A percentile compares a stretch with the other conserved stretches of the same genome.
Evolutionary conservation across 2,888 invertebrate genomes (phyloP).

Genomic region (Eubasilissa splendida): DNA sequence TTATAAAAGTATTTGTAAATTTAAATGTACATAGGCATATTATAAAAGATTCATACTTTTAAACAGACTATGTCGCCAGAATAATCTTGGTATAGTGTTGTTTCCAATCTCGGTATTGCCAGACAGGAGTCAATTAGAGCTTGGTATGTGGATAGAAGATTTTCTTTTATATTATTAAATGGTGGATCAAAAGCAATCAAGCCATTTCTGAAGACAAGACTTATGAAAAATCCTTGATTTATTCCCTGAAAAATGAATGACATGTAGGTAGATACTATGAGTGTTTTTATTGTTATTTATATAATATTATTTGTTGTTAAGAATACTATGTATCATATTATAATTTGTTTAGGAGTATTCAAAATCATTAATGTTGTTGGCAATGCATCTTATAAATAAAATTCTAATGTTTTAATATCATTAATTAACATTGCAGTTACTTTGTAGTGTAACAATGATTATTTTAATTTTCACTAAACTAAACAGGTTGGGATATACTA

Average conservation of each 20-base stretch:
- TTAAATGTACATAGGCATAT: background rate
- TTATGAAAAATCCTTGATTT: conserved; percentile 80
- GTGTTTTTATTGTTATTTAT: background rate
- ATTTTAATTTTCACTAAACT: no score
- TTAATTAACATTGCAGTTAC: no score
- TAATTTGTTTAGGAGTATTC: no score
- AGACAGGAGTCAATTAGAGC: conserved; percentile 82
- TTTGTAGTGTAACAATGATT: no score
- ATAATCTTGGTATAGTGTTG: conserved; percentile 81
- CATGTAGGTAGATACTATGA: conserved; percentile 14
- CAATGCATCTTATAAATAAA: no score
- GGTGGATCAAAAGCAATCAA: conserved; percentile 81
- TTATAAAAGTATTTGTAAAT: no score
- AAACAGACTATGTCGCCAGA: conserved; percentile 62
- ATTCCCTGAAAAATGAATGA: conserved; percentile 70
- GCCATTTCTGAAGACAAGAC: conserved; percentile 74
- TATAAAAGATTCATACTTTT: conserved; percentile 60
- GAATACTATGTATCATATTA: no score
- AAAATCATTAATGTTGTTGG: no score
- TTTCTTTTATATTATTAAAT: conserved; percentile 82
- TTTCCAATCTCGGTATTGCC: conserved; percentile 85
- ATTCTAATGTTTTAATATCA: no score
- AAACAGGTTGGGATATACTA: no score
- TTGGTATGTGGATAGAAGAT: conserved; percentile 80
- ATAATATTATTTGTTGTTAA: no score